Conservation (phyloP, 2,888 invertebrate species). For the Watsonalla binaria region DNA sequence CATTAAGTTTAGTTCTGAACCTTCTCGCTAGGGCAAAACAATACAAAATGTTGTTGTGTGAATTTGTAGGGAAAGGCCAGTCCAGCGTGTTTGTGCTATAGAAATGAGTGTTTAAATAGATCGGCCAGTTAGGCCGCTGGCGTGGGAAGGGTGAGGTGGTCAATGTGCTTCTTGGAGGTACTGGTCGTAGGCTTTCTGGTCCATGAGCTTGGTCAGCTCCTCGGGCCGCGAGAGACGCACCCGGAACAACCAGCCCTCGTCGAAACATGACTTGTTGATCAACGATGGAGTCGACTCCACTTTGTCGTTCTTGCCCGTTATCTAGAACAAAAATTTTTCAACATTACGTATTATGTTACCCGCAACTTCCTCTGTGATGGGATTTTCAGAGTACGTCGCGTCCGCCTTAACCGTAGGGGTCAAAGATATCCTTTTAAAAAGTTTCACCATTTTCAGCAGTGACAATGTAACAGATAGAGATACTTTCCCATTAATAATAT, state of each 20-base stretch:
- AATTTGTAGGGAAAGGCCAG: too few species aligned
- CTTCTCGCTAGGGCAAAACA: too few species aligned
- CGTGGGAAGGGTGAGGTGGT: conserved; percentile 6
- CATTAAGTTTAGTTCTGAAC: too few species aligned
- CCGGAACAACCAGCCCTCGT: conserved; percentile 92
- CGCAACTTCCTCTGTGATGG: too few species aligned
- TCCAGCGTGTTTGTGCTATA: too few species aligned
- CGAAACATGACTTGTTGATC: conserved; percentile 90
- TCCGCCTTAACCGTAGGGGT: too few species aligned
- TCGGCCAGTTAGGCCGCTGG: neutral
- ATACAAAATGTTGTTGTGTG: too few species aligned
- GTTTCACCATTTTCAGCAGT: too few species aligned
- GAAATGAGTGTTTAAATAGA: too few species aligned
- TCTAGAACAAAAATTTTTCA: conserved; percentile 48
- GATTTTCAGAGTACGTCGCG: too few species aligned
- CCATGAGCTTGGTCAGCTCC: conserved; percentile 85
- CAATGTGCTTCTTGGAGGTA: conserved; percentile 62
- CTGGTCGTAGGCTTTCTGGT: conserved; percentile 84
- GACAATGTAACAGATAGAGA: neutral
- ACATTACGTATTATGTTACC: too few species aligned
- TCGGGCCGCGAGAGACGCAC: conserved; percentile 82
- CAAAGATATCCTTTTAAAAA: too few species aligned
- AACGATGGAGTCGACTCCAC: conserved; percentile 87
- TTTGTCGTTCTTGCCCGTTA: conserved; percentile 84
- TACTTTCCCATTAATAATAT: neutral